Evolutionary conservation across 2,888 invertebrate genomes (phyloP), one percentile per base, ranked within the genome.

Genomic region (Fragum sueziense): DNA sequence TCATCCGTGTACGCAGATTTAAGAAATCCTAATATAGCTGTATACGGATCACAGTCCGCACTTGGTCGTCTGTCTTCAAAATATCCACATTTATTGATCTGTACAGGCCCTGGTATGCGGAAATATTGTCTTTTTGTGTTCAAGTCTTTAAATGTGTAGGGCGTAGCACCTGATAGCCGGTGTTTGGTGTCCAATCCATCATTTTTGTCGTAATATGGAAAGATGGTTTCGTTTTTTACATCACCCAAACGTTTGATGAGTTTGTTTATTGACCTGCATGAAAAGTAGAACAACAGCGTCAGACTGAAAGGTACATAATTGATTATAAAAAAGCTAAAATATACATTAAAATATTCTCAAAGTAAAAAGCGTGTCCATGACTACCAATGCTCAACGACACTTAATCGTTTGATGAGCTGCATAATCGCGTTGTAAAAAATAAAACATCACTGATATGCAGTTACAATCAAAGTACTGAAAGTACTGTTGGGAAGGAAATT

Each of bases 41-140:
- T 41, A 22, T 65, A 65, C 25, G 65, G 65, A 41, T 65, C 65
- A 65, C 65, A 65, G 25, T 65, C 41, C 4, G 65, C 65, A n/a
- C 41, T 41, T 9, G 65, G 65, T 9, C 65, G 37, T 20, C 65
- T 65, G 25, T 65, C 65, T 41, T 65, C 65, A 6, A 65, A 65
- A 27, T 65, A 65, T 11, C 65, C 65, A 22, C 65, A 34, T 65
- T 41, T 65, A 27, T n/a, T 37, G 2, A 65, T 11, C 27, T 65
- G 65, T n/a, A 41, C 41, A 11, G 65, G 17, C 27, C 22, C 34
- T 2, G 65, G 65, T 41, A 65, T 65, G 9, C 65, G 65, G 27
- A 65, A 65, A 27, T 65, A 65, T 9, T 25, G 27, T 41, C 65
- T 37, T 25, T 65, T 65, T n/a, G 65, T 37, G 41, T 65, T 65